Percentiles rank a stretch among this genome's conserved stretches.
Conservation (phyloP, 2,888 invertebrate genomes). For the Machimus rusticus region DNA sequence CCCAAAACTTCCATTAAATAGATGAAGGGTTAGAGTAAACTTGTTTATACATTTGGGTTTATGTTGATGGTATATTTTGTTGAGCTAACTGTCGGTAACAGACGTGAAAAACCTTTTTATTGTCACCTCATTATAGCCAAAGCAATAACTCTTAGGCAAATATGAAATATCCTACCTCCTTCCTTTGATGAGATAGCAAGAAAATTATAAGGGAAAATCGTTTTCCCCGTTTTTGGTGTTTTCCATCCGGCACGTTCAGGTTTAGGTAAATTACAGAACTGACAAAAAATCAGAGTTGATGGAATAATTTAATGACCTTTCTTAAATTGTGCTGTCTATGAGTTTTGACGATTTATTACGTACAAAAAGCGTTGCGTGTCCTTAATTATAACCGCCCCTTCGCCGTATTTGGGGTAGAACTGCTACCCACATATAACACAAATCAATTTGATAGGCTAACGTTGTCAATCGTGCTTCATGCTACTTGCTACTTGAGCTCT, state of each 20-base stretch:
- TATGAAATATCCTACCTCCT: background rate
- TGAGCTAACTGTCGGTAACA: background rate
- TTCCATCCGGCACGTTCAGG: background rate
- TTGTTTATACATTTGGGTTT: background rate
- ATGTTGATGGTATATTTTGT: background rate
- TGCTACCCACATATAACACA: constrained; percentile 38
- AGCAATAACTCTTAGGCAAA: background rate
- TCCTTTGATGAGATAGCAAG: background rate
- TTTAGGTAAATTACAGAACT: background rate
- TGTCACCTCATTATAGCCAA: background rate
- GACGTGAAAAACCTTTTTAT: background rate
- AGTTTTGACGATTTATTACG: constrained; percentile 28
- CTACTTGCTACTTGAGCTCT: constrained; percentile 36
- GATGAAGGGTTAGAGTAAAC: background rate
- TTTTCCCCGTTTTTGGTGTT: background rate
- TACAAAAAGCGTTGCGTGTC: constrained; percentile 45
- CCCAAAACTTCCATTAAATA: background rate
- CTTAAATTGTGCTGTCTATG: constrained; percentile 34
- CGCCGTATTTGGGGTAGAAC: constrained; percentile 7
- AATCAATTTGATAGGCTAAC: constrained; percentile 45
- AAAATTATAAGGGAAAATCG: background rate
- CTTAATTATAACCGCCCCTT: constrained; percentile 44
- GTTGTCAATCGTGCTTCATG: constrained; percentile 46
- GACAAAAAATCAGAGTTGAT: constrained; percentile 6
- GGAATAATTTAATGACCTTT: constrained; percentile 36